Evolutionary conservation across 2,888 invertebrate species (phyloP), one percentile per base, ranked within the genome.

Genomic region (Drosophila borealis): DNA sequence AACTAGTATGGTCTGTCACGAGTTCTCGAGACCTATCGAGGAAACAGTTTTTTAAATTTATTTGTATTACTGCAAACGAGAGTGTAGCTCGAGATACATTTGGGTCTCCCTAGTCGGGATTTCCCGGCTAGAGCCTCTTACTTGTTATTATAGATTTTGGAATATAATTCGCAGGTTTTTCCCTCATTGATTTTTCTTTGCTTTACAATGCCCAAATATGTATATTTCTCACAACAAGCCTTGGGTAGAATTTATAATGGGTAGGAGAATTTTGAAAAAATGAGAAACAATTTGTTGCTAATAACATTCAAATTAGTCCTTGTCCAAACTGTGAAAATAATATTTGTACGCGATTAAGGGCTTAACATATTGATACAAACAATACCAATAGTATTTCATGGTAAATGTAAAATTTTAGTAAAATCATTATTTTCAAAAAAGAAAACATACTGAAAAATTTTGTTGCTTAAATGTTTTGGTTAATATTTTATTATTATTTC

Each of bases 131-230:
- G 17, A 17, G 17, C 17, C 2, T 17, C 17, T 17, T 17, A 17
- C 17, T 17, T 10, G 17, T 17, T 53, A 13, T 64, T 46, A 17
- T 60, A 69, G 65, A 73, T 73, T 70, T 73, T 70, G 65, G 55
- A n/a, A 51, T 72, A 55, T 54, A 64, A 2, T 17, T 42, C 25
- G 25, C 9, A 65, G 29, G 33, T 17, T 50, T 50, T 50, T 29
- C 44, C 63, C 63, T 64, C 49, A 64, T 63, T 64, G 64, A 50
- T 63, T 63, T 34, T 42, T 29, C 29, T 17, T 46, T 44, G 48
- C 42, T 4, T 11, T 36, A 42, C 19, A 13, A 21, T 48, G 6
- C 21, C 9, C 14, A 46, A 61, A 63, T 44, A 69, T 71, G 63
- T 70, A 62, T 37, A 44, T 14, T 49, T 14, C 19, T 14, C 19